A percentile compares a stretch with the other conserved stretches of the same genome.
phyloP scores from a whole-genome alignment of 2,113 vertebrate genomes.

The Amia ocellicauda region DNA sequence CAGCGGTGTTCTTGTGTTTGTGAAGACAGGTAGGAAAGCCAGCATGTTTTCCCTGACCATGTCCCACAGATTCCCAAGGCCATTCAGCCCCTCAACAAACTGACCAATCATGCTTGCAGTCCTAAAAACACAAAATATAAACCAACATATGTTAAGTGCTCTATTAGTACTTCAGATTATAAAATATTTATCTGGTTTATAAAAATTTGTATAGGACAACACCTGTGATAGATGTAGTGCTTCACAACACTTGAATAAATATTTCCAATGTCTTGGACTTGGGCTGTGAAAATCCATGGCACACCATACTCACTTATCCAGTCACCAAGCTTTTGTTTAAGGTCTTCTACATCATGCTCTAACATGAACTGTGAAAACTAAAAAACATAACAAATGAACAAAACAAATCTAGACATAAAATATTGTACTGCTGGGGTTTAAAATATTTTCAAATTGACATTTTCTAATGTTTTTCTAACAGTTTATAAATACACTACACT shows the following conservation, averaged over 20 bases:
- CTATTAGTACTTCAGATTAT: too few species aligned
- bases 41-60: conserved; percentile 39
- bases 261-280: conserved; percentile 35
- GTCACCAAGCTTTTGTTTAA: conserved; percentile 47
- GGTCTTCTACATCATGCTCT: conserved; percentile 39
- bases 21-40: conserved; percentile 51
- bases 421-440: neutral
- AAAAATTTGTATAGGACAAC: neutral
- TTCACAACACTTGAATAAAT: conserved; percentile 46
- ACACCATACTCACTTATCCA: conserved; percentile 49
- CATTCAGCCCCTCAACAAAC: conserved; percentile 55
- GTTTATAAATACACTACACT: conserved; percentile 50
- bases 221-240: conserved; percentile 61
- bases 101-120: too few species aligned
- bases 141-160: too few species aligned
- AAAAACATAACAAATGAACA: neutral
- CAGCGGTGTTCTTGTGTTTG: conserved; percentile 20
- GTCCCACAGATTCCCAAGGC: conserved; percentile 56
- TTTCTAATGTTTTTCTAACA: neutral
- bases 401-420: neutral
- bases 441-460: neutral
- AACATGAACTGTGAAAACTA: neutral
- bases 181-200: neutral
- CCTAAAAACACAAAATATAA: conserved; percentile 27
- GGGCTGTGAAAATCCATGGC: conserved; percentile 38